Percentiles rank a stretch among this genome's conserved stretches.
Evolutionary conservation across 1,140 invertebrate species (phyloP).

Genomic region (Sarcophaga peregrina): DNA sequence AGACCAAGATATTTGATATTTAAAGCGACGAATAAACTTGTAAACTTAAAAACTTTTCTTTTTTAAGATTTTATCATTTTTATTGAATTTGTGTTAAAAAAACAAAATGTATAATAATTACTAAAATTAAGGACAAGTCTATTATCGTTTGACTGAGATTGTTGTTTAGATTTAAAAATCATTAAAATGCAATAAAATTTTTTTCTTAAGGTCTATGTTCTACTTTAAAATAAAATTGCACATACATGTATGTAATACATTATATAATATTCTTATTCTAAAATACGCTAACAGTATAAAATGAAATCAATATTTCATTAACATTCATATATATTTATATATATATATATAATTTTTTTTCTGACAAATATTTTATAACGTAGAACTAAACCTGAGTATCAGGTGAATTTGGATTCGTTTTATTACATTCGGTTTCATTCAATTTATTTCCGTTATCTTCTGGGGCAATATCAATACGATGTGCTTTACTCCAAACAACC

Average conservation of each 20-base stretch:
- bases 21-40: no score
- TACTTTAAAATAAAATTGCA: background rate
- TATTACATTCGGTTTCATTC: conserved; percentile 45
- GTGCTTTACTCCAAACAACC: conserved; percentile 84
- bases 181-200: no score
- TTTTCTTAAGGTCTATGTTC: no score
- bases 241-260: background rate
- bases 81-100: conserved; percentile 7
- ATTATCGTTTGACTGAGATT: conserved; percentile 8
- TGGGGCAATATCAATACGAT: conserved; percentile 76
- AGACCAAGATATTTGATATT: background rate
- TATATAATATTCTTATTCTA: conserved; percentile 47
- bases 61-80: conserved; percentile 10
- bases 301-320: conserved; percentile 40
- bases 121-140: conserved; percentile 17
- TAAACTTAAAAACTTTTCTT: no score
- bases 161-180: background rate
- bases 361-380: no score
- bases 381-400: conserved; percentile 55
- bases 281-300: conserved; percentile 37
- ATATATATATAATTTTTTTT: no score
- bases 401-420: conserved; percentile 46
- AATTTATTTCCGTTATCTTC: conserved; percentile 56
- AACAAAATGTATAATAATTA: background rate
- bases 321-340: no score